Conservation (phyloP, 2,113 vertebrate genomes). For the Cyprinodon variegatus region DNA sequence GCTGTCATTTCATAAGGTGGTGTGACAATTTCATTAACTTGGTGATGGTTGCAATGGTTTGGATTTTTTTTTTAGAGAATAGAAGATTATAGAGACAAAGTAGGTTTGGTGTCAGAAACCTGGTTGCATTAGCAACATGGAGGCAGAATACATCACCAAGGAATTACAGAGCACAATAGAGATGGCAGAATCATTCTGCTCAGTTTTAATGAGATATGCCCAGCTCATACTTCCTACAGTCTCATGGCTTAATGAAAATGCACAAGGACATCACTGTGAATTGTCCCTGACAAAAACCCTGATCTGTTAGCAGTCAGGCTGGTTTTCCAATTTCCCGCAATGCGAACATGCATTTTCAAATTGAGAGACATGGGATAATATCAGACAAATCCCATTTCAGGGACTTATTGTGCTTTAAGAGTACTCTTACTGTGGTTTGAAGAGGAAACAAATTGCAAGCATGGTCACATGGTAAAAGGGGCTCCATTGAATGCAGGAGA, state of each 20-base stretch:
- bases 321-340: conserved; percentile 12
- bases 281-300: conserved; percentile 45
- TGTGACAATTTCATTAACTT: conserved; percentile 80
- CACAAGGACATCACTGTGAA: conserved; percentile 29
- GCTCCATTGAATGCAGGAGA: conserved; percentile 58
- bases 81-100: conserved; percentile 33
- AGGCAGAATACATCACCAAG: conserved; percentile 48
- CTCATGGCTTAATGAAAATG: conserved; percentile 51
- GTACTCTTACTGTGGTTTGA: conserved; percentile 3
- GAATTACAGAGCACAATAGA: conserved; percentile 62
- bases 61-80: conserved; percentile 38
- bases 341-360: conserved; percentile 48
- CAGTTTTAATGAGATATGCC: conserved; percentile 71
- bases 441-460: conserved; percentile 20
- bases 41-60: conserved; percentile 26
- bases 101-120: conserved; percentile 18
- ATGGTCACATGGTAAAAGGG: conserved; percentile 40
- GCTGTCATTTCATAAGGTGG: conserved; percentile 80
- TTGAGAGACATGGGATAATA: conserved; percentile 38
- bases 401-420: conserved; percentile 29
- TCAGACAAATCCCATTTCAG: conserved; percentile 48
- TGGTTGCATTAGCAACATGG: conserved; percentile 48
- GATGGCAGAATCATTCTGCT: conserved; percentile 42
- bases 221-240: conserved; percentile 38
- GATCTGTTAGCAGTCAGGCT: conserved; percentile 29